Evolutionary conservation across 2,113 vertebrate species (phyloP), one percentile per base, ranked within the genome.

Genomic region (Ibidorhyncha struthersii): DNA sequence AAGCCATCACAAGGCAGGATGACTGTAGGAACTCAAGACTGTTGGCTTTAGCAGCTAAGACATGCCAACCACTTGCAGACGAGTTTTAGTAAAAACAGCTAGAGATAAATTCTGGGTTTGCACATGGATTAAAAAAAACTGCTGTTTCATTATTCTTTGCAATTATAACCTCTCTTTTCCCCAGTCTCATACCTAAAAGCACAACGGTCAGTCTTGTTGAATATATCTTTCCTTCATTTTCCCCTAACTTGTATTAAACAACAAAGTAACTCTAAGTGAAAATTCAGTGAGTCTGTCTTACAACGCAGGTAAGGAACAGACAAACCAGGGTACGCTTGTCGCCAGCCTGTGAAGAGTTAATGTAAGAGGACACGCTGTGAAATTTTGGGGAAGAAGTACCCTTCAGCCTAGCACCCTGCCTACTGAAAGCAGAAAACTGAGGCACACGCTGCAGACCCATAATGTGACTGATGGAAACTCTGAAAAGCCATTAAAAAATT

Each of bases 231-330:
- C 29, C 20, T 72, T 82, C 40, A 9, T 59, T 72, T 93, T 59
- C 12, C 7, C 10, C 27, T 53, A 50, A 47, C 4, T 78, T 69
- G 1, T 62, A 29, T 36, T 52, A 55, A 32, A 41, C 9, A 62
- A 14, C 18, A 72, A 53, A 79, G 14, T 5, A 6, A 45, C 41
- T 77, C 22, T n/a, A 59, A n/a, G 30, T 9, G 34, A 86, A 89
- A 83, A 72, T 52, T 90, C 34, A 38, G 19, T 12, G 9, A 78
- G 21, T 41, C 4, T 87, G 16, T 38, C 49, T 72, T 49, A 12
- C 8, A 55, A 55, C 0, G 0, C 5, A 9, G 14, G 4, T 14
- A 52, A 78, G 25, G 11, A 80, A 61, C n/a, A 56, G 19, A 12
- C 6, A n/a, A 43, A 76, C 3, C 6, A 16, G 11, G 26, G 40